Evolutionary conservation across 92 coral and sea anemone species (phyloP).

Genomic region (Ricordea florida): DNA sequence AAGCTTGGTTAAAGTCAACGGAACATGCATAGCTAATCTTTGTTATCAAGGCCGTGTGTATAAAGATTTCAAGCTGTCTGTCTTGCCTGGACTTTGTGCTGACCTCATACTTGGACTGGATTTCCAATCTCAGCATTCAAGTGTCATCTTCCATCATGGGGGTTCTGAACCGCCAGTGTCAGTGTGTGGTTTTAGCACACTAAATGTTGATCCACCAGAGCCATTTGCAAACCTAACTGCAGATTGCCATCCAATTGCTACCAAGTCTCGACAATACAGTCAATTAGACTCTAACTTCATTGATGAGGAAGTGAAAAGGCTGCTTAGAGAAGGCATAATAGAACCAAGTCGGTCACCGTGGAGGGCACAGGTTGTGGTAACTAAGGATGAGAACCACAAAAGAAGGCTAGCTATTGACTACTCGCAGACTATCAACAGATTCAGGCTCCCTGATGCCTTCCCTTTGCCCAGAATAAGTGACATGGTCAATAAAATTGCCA

Average conservation of each 20-base stretch:
- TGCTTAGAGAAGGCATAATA: constrained; percentile 51
- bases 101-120: constrained; percentile 52
- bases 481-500: constrained; percentile 54
- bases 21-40: constrained; percentile 30
- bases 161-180: constrained; percentile 27
- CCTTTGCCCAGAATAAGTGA: constrained; percentile 63
- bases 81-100: constrained; percentile 48
- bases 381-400: constrained; percentile 58
- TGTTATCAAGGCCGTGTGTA: constrained; percentile 20
- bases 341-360: constrained; percentile 66
- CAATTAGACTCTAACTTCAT: constrained; percentile 43
- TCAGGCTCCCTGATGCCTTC: constrained; percentile 61
- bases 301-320: constrained; percentile 40
- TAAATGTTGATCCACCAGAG: constrained; percentile 48
- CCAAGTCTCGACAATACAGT: constrained; percentile 56
- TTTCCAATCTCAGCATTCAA: constrained; percentile 41
- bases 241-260: constrained; percentile 56
- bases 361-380: constrained; percentile 56
- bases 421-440: constrained; percentile 60
- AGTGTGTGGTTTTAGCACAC: constrained; percentile 31
- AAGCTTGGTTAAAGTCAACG: constrained; percentile 5
- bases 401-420: constrained; percentile 66
- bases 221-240: constrained; percentile 58
- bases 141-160: constrained; percentile 31
- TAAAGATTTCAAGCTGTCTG: constrained; percentile 12